Conservation (phyloP, 2,797 vertebrate species). For the Sebastes oblongus region DNA sequence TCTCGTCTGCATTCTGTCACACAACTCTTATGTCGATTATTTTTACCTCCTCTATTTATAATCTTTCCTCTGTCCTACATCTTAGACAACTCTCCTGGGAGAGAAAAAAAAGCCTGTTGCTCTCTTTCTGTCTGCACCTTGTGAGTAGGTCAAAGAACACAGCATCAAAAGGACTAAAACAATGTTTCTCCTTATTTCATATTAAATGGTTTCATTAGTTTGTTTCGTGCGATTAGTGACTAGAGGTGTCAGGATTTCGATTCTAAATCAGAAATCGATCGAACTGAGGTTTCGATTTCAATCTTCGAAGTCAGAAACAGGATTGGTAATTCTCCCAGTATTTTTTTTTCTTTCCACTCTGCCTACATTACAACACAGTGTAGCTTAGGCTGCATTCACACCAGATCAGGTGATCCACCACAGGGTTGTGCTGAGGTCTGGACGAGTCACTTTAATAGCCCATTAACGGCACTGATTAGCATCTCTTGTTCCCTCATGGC, state of each 20-base stretch:
- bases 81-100: slow-evolving; percentile 62
- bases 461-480: too few species aligned
- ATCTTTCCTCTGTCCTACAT: slow-evolving; percentile 77
- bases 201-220: background rate
- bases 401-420: too few species aligned
- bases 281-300: background rate
- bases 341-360: too few species aligned
- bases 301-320: background rate
- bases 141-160: slow-evolving; percentile 61
- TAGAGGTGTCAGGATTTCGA: background rate
- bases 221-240: background rate
- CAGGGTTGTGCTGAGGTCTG: too few species aligned
- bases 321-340: too few species aligned
- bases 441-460: too few species aligned
- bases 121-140: slow-evolving; percentile 64
- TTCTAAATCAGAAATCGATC: background rate
- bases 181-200: background rate
- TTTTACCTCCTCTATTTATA: slow-evolving; percentile 81
- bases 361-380: too few species aligned
- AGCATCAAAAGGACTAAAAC: background rate
- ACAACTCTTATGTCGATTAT: slow-evolving; percentile 66
- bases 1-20: slow-evolving; percentile 55
- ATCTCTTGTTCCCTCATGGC: too few species aligned
- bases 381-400: too few species aligned
- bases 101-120: slow-evolving; percentile 43